Evolutionary conservation across 2,797 vertebrate species (phyloP), one percentile per base, ranked within the genome.

Genomic region (Gallinago stenura): DNA sequence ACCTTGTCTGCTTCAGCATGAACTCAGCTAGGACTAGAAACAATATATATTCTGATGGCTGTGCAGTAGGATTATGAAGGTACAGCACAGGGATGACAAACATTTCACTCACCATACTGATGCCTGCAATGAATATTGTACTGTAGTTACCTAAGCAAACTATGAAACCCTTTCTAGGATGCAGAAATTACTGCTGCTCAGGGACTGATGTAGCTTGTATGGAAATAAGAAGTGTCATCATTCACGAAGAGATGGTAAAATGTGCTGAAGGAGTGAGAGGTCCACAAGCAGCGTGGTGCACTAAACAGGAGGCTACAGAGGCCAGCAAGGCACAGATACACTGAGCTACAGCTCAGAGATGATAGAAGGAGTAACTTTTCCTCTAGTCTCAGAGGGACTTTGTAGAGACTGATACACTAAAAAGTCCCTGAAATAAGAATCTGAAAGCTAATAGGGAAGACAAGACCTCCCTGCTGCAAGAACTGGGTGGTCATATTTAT

Each of bases 281-380:
- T 86, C 37, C 39, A 12, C 12, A 60, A 60, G 26, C 16, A 51
- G 46, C 0, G 0, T 33, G 21, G 3, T 53, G 7, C 6, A 53
- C 31, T 6, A 65, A 54, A 22, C 17, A 60, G 24, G 12, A 70
- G 10, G 33, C 12, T 33, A 19, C 13, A 14, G 9, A 68, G n/a
- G 53, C 3, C 10, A 58, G 18, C 6, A 43, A 3, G 4, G 7
- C 57, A 51, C 10, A 30, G 28, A 21, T 9, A 31, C 26, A 72
- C 15, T 66, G 8, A 70, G 12, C 22, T 53, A 53, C 11, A 18
- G 4, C 18, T 66, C 5, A 3, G 2, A 79, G 20, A 39, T 3
- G 6, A 35, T 2, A 39, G 35, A 35, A 62, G 4, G 6, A 37
- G 2, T 68, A 54, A 35, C 2, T 1, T 72, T 72, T 68, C 31